Evolutionary conservation across 1,140 invertebrate genomes (phyloP).

Genomic region (Diplogasteroides magnus): DNA sequence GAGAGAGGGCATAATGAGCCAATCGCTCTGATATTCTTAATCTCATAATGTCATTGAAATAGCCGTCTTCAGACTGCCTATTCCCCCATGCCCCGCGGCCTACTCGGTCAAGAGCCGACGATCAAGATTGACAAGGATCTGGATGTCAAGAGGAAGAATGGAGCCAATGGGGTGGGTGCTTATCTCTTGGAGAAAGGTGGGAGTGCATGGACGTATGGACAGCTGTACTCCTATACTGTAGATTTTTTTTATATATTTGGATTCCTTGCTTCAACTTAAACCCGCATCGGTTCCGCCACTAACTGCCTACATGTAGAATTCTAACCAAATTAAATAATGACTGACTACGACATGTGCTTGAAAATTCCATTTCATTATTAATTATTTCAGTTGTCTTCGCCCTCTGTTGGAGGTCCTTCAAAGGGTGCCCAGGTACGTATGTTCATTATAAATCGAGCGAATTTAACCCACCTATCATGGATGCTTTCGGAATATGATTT

Average conservation of each 20-base stretch:
- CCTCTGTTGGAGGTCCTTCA: too few relatives aligned
- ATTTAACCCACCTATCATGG: too few relatives aligned
- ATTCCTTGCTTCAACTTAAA: not conserved
- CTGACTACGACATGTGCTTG: too few relatives aligned
- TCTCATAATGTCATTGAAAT: too few relatives aligned
- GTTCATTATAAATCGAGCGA: too few relatives aligned
- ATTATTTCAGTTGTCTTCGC: too few relatives aligned
- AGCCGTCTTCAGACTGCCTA: not conserved
- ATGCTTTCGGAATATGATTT: not conserved
- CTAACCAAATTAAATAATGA: not conserved
- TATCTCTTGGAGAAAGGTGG: too few relatives aligned
- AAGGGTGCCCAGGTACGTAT: too few relatives aligned
- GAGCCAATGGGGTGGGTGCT: not conserved
- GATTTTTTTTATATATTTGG: not conserved
- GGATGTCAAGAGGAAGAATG: not conserved
- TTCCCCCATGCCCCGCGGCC: not conserved
- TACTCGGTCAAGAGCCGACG: not conserved
- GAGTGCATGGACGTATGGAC: too few relatives aligned
- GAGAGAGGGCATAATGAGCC: not conserved
- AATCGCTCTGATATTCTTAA: not conserved
- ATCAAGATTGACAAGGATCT: not conserved
- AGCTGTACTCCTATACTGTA: too few relatives aligned
- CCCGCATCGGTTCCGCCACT: not conserved
- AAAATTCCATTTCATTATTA: too few relatives aligned
- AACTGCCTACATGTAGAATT: not conserved